Base-by-base conservation (phyloP, 2,888 invertebrate genomes). In the Drosophila greeni region DNA sequence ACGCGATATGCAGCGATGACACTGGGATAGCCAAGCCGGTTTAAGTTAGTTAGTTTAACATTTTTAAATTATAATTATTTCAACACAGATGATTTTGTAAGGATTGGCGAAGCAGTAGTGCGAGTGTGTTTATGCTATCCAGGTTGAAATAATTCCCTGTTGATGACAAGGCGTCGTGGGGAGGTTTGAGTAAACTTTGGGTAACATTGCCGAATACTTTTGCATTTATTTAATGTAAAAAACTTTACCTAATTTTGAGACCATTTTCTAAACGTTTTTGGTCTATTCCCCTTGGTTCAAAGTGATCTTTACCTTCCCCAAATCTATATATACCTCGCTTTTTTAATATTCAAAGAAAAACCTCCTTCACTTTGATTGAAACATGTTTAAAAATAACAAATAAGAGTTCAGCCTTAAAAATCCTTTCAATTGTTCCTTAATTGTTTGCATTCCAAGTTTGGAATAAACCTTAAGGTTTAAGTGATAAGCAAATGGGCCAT, bases 1-100 rank as follows among this genome's bases (percentile, higher is more conserved):
- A 52, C 84, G 92, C 57, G 91, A 91, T 72, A 85, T 86, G 72
- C 85, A 86, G 66, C 86, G 86, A 82, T 86, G 79, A 45, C 18
- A 26, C 55, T 55, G 55, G 55, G 55, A 55, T 52, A 51, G 55
- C 52, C 34, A 55, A 36, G 55, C 55, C 52, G 53, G 55, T 53
- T 31, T 56, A 39, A 31, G 54, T 56, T 39, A 53, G 54, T 16
- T 53, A 56, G 53, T 33, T 34, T 36, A 23, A 23, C n/a, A 24
- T 18, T 18, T 31, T 4, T 20, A 12, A 16, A 16, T 45, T 45
- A 5, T 16, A 43, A 26, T 43, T 43, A 26, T 55, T 58, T 8
- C 5, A 12, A 23, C 3, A 14, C 16, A n/a, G 20, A 53, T 11
- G 23, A 42, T 36, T 39, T 39, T 39, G 2, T 14, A 20, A 39